Evolutionary conservation across 2,797 vertebrate genomes (phyloP).

Genomic region (Pantherophis alleghaniensis): DNA sequence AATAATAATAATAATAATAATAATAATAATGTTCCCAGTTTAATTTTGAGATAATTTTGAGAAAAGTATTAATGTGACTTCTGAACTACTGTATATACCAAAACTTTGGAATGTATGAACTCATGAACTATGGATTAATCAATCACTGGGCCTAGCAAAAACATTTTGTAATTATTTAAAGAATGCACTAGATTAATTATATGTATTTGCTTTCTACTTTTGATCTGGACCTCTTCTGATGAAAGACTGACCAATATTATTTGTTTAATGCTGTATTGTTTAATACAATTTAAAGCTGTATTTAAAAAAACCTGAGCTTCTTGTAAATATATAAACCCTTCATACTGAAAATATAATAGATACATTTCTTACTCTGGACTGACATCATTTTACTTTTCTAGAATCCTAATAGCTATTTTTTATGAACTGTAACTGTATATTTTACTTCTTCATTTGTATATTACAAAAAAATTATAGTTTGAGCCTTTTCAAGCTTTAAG

Average conservation of each 20-base stretch:
- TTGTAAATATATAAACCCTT: not conserved
- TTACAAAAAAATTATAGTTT: not conserved
- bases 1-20: too few species aligned
- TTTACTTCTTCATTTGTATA: not conserved
- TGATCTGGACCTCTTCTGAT: not conserved
- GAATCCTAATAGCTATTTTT: not conserved
- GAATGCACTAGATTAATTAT: not conserved
- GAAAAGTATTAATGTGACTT: not conserved
- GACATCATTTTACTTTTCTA: not conserved
- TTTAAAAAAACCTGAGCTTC: not conserved
- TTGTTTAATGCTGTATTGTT: not conserved
- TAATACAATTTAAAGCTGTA: not conserved
- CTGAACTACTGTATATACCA: not conserved
- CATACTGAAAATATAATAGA: not conserved
- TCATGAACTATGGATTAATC: not conserved
- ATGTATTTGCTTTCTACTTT: not conserved
- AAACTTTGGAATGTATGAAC: not conserved
- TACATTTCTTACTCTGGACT: not conserved
- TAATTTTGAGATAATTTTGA: not conserved
- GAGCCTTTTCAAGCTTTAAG: not conserved
- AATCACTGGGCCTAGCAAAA: not conserved
- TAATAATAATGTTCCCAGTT: not conserved
- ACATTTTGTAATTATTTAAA: not conserved
- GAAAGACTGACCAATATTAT: not conserved
- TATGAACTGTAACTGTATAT: not conserved